A percentile compares a stretch with the other conserved stretches of the same genome.
Evolutionary conservation across 1,140 invertebrate species (phyloP).

Genomic region (Littorina saxatilis): DNA sequence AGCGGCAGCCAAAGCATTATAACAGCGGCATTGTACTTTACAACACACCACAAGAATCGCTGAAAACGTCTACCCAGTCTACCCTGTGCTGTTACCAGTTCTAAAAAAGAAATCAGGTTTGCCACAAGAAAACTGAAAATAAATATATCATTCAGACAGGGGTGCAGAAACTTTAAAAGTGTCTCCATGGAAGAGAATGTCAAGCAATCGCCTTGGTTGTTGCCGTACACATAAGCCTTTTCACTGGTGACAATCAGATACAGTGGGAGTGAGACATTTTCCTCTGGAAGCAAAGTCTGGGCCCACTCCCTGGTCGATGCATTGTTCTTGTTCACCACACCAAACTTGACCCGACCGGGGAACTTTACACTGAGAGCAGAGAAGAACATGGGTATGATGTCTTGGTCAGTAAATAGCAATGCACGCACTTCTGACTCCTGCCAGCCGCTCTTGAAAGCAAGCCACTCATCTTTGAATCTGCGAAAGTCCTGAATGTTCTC

Average conservation of each 20-base stretch:
- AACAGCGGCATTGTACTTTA: conserved; percentile 76
- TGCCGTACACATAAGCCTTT: conserved; percentile 74
- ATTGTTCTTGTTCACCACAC: conserved; percentile 62
- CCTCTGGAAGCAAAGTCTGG: conserved; percentile 2
- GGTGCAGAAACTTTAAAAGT: conserved; percentile 76
- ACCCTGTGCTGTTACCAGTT: conserved; percentile 72
- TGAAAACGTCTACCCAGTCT: conserved; percentile 70
- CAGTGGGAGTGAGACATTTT: conserved; percentile 57
- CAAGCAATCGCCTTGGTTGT: conserved; percentile 72
- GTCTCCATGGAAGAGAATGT: conserved; percentile 76
- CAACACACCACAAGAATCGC: conserved; percentile 71
- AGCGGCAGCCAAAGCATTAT: conserved; percentile 76
- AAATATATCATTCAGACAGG: conserved; percentile 79
- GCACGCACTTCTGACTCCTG: conserved; percentile 72
- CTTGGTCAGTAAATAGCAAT: conserved; percentile 74
- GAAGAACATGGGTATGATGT: conserved; percentile 76
- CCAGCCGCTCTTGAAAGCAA: conserved; percentile 54
- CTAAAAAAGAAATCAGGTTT: conserved; percentile 76
- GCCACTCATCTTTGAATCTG: conserved; percentile 69
- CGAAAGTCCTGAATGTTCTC: conserved; percentile 64
- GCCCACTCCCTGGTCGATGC: conserved; percentile 18
- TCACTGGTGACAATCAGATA: conserved; percentile 77
- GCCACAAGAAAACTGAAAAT: conserved; percentile 75
- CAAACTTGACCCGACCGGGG: conserved; percentile 78
- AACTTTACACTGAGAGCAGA: conserved; percentile 79